These are phyloP conservation scores for Troides oblongomaculatus DNA, from an alignment of 2,888 invertebrate genomes.

Conservation along the genomic window DNA sequence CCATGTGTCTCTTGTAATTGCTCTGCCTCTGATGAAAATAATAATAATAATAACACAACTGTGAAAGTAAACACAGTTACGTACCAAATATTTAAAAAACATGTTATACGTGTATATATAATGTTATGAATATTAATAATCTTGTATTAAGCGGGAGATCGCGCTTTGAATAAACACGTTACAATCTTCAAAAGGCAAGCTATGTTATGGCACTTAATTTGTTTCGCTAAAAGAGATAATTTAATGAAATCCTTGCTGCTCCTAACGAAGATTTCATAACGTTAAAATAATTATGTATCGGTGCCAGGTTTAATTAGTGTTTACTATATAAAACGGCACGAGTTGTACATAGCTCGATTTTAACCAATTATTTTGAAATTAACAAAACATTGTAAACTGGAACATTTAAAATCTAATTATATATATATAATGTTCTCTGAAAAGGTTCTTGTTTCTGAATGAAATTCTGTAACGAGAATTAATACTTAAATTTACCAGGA, in stretches of 20 bases:
- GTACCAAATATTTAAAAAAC: not conserved
- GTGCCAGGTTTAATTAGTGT: no score
- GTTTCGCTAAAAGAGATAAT: not conserved
- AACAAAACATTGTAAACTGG: no score
- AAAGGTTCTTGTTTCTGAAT: no score
- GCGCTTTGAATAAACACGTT: not conserved
- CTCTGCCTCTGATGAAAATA: not conserved
- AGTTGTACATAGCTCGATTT: no score
- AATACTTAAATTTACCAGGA: no score
- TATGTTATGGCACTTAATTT: not conserved
- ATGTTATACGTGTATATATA: not conserved
- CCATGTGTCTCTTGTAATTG: not conserved
- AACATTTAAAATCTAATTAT: no score
- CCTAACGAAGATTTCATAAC: no score
- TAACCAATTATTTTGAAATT: no score
- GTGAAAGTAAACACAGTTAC: not conserved
- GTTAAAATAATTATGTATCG: no score
- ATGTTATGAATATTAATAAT: slow-evolving; percentile 3
- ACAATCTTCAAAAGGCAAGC: slow-evolving; percentile 1
- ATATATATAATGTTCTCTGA: no score
- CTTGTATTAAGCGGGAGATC: not conserved
- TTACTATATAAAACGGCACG: no score
- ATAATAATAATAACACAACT: not conserved
- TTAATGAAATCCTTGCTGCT: not conserved
- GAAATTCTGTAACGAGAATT: no score